Conservation (phyloP, 2,797 vertebrate species). For the Sphenopsis melanotis region DNA sequence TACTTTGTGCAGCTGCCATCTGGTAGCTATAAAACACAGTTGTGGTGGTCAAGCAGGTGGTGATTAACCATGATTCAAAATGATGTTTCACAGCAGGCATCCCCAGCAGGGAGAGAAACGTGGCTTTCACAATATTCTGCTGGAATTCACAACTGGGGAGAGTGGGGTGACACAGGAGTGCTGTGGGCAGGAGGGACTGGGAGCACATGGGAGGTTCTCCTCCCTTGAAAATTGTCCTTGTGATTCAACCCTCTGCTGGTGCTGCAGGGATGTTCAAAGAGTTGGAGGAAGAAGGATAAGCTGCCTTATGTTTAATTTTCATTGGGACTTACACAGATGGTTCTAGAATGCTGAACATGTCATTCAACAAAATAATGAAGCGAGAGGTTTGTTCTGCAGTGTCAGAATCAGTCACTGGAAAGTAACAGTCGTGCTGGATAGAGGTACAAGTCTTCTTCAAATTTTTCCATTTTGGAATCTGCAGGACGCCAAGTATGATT, state of each 20-base stretch:
- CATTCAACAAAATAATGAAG: neutral
- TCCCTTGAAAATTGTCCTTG: neutral
- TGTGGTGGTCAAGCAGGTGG: slow-evolving; percentile 9
- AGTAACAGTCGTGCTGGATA: neutral
- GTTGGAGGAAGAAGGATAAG: neutral
- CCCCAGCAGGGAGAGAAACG: neutral
- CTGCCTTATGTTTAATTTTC: neutral
- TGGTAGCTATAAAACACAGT: neutral
- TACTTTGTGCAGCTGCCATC: neutral
- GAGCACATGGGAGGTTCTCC: neutral
- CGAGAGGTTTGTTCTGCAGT: neutral
- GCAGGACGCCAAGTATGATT: neutral
- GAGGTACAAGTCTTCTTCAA: neutral
- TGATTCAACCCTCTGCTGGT: neutral
- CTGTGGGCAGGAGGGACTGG: neutral
- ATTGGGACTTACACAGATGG: neutral
- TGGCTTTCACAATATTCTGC: neutral
- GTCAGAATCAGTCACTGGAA: neutral
- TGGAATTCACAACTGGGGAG: neutral
- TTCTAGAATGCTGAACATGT: neutral
- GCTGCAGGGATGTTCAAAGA: neutral
- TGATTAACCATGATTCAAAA: slow-evolving; percentile 20
- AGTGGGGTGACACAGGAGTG: neutral
- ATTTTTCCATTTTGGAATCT: neutral
- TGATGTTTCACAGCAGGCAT: neutral